Base-by-base conservation (phyloP, 2,888 invertebrate species). In the Plebejus anna region DNA sequence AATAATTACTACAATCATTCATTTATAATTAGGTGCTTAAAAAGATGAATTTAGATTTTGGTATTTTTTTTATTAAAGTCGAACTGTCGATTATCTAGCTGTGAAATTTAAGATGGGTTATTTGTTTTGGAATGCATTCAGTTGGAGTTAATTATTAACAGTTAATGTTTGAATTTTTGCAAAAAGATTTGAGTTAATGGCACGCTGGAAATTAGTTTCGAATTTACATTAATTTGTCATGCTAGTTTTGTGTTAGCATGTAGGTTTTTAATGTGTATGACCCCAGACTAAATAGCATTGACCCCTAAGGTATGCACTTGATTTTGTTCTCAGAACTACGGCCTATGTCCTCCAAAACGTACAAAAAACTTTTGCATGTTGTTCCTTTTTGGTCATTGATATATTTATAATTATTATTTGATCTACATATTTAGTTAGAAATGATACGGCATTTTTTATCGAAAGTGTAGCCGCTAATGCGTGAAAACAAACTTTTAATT, bases 391-490 rank as follows among this genome's bases (percentile, higher is more conserved):
- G 6, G 57, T n/a, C 9, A 13, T 57, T n/a, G n/a, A 32, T 32
- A 2, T 1, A 32, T 57, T 22, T 22, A n/a, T 59, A 7, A 57
- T 16, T n/a, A n/a, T 5, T 4, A 22, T n/a, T n/a, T 13, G 4
- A n/a, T 59, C 6, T 11, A 36, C 28, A 32, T 70, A 16, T 38
- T 16, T 38, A 36, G 38, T n/a, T n/a, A 6, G 1, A 70, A 71
- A 28, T 42, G 38, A 38, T 42, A 71, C 38, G 38, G n/a, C 38
- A 9, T 9, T 71, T 71, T 42, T 42, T 42, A 71, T 71, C 16
- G 42, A 71, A 71, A 71, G 42, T 42, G 22, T 38, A 42, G 36
- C 70, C 28, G 38, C 22, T 71, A 71, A 42, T 9, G 71, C 70
- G 38, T 38, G 70, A 70, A 70, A 36, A 70, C 16, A 13, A 70